Evolutionary conservation across 2,113 vertebrate genomes (phyloP).

Genomic region (Paraplagusia blochii): DNA sequence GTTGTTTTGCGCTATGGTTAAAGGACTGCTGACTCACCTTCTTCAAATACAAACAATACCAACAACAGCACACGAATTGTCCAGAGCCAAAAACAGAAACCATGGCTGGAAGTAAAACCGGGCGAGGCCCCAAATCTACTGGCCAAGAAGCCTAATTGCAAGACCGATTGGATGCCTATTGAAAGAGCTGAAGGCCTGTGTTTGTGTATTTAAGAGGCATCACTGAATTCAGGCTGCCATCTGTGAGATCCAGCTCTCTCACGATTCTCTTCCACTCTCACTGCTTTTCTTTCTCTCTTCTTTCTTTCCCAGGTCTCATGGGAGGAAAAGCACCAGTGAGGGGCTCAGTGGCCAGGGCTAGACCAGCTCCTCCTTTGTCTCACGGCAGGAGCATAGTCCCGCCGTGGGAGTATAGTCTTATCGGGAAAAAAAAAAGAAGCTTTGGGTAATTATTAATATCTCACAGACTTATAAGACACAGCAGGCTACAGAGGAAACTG

Average conservation of each 20-base stretch:
- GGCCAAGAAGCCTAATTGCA: slow-evolving; percentile 56
- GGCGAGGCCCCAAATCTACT: slow-evolving; percentile 35
- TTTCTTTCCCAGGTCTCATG: slow-evolving; percentile 29
- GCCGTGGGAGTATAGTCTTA: slow-evolving; percentile 48
- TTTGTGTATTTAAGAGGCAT: slow-evolving; percentile 60
- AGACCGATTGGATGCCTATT: slow-evolving; percentile 52
- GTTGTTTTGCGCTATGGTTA: slow-evolving; percentile 3
- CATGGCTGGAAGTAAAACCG: slow-evolving; percentile 28
- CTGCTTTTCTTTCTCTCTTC: slow-evolving; percentile 34
- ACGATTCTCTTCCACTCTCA: slow-evolving; percentile 44
- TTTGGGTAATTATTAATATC: slow-evolving; percentile 70
- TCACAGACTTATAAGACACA: slow-evolving; percentile 57
- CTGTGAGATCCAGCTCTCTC: slow-evolving; percentile 50
- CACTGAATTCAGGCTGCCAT: slow-evolving; percentile 61
- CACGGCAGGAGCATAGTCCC: slow-evolving; percentile 54
- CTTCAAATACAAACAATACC: slow-evolving; percentile 15
- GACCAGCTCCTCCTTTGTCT: slow-evolving; percentile 49
- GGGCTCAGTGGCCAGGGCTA: slow-evolving; percentile 33
- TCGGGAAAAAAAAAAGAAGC: slow-evolving; percentile 37
- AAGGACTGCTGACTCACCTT: slow-evolving; percentile 47
- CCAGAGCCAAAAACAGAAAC: slow-evolving; percentile 2
- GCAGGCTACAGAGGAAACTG: slow-evolving; percentile 45
- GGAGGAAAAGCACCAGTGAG: slow-evolving; percentile 57
- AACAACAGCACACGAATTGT: slow-evolving; percentile 13
- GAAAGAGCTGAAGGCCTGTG: slow-evolving; percentile 48